Base-by-base conservation (phyloP, 2,113 vertebrate genomes). In the Chaenogobius annularis region DNA sequence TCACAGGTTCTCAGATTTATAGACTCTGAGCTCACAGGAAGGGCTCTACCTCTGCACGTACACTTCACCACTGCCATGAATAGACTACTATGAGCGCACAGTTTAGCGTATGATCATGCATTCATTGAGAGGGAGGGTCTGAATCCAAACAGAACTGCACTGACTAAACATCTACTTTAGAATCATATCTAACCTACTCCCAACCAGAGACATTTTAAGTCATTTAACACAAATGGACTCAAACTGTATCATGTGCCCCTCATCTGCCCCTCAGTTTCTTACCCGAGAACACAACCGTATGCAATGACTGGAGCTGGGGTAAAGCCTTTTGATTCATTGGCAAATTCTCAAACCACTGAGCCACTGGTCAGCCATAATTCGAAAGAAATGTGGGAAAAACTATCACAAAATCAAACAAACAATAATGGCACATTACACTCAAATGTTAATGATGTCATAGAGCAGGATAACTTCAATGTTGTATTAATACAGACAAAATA, bases 41-140 rank as follows among this genome's bases (percentile, higher is more conserved):
- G 66, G 69, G 74, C 67, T 68, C 81, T 55, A 62, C 70, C 48
- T 65, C 66, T 22, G 40, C 83, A 87, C 77, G 87, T 69, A 79
- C 72, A 81, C 77, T 71, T 75, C 78, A 59, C 69, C 65, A 58
- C 64, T 50, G 54, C 7, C 64, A 86, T 89, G 82, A 90, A 89
- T 78, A 70, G 79, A 73, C 70, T 66, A 74, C 74, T 84, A 78
- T 85, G 75, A 74, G 83, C 54, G 10, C n/a, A 66, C 10, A 79
- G 50, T 52, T 52, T 52, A 9, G 47, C 76, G 59, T 48, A 23
- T 50, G 23, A 46, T 59, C 73, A 72, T 55, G 65, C 72, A 71
- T 73, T 77, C 66, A 75, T 58, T 14, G 40, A 35, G 75, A 59
- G 77, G 85, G 82, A 68, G 86, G 31, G 71, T 75, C 72, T 66